Percentiles rank a stretch among this genome's conserved stretches.
These are phyloP conservation scores for Propithecus perrieri DNA, from an alignment of 2,797 vertebrate genomes.

Conservation along the genomic window DNA sequence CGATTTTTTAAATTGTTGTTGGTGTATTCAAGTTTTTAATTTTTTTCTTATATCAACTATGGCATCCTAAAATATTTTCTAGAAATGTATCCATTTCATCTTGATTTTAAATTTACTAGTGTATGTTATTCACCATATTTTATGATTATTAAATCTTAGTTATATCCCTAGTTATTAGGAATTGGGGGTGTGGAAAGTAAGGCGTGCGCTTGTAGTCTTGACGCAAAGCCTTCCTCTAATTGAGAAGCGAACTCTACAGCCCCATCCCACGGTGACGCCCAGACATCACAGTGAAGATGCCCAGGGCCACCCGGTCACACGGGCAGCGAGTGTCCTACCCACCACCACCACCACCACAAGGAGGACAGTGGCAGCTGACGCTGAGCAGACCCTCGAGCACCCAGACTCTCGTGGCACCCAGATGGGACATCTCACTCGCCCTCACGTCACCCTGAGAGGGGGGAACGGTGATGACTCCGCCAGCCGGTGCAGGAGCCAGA, in stretches of 20 bases:
- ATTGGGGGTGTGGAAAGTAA: background rate
- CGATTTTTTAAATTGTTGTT: background rate
- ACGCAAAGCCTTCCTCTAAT: background rate
- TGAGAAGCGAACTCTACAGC: background rate
- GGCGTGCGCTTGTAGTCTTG: accelerated
- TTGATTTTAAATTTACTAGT: background rate
- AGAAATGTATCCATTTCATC: background rate
- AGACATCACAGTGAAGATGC: background rate
- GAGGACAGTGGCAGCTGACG: background rate
- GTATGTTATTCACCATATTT: background rate
- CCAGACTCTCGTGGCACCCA: too few relatives aligned
- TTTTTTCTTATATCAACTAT: background rate
- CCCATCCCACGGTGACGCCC: background rate
- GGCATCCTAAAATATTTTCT: background rate
- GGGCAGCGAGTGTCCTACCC: accelerated
- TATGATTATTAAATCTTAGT: background rate
- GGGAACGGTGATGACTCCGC: accelerated
- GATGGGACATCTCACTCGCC: accelerated
- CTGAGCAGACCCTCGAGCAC: background rate
- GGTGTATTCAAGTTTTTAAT: background rate
- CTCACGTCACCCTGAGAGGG: accelerated
- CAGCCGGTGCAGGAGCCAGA: background rate
- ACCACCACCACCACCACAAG: background rate
- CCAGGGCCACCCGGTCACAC: accelerated
- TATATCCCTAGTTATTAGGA: background rate